A percentile compares a stretch with the other conserved stretches of the same genome.
Evolutionary conservation across 2,888 invertebrate genomes (phyloP).

Genomic region (Torymus auratus): DNA sequence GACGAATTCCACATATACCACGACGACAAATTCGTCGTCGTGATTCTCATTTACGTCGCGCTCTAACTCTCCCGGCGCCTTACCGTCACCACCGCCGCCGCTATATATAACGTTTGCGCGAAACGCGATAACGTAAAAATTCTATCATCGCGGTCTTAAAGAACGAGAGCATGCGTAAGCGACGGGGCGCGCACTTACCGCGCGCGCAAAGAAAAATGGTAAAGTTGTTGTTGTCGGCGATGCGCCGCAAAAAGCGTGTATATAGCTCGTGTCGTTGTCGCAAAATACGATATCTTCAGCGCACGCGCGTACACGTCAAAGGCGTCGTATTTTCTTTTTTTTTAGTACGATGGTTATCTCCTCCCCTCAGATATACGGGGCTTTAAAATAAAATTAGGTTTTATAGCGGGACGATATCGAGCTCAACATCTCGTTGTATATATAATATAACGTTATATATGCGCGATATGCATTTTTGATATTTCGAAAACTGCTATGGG

Average conservation of each 20-base stretch:
- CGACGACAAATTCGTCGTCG: conserved; percentile 33
- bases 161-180: neutral
- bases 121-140: conserved; percentile 43
- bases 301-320: too few relatives aligned
- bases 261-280: neutral
- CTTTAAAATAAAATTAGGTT: too few relatives aligned
- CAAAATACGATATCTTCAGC: conserved; percentile 17
- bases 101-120: conserved; percentile 14
- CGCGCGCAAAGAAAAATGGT: neutral
- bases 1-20: conserved; percentile 22
- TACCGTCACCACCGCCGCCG: too few relatives aligned
- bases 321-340: too few relatives aligned
- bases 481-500: too few relatives aligned
- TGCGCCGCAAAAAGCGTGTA: neutral
- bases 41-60: conserved; percentile 36
- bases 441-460: too few relatives aligned
- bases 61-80: neutral
- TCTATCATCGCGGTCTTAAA: conserved; percentile 26
- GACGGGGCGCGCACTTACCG: neutral
- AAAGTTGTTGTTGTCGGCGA: conserved; percentile 1
- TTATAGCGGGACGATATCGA: too few relatives aligned
- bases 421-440: too few relatives aligned
- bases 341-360: too few relatives aligned
- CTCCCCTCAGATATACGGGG: too few relatives aligned
- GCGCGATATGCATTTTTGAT: too few relatives aligned